Percentiles rank a stretch among this genome's conserved stretches.
Evolutionary conservation across 2,888 invertebrate genomes (phyloP).

Genomic region (Ischnus inquisitorius): DNA sequence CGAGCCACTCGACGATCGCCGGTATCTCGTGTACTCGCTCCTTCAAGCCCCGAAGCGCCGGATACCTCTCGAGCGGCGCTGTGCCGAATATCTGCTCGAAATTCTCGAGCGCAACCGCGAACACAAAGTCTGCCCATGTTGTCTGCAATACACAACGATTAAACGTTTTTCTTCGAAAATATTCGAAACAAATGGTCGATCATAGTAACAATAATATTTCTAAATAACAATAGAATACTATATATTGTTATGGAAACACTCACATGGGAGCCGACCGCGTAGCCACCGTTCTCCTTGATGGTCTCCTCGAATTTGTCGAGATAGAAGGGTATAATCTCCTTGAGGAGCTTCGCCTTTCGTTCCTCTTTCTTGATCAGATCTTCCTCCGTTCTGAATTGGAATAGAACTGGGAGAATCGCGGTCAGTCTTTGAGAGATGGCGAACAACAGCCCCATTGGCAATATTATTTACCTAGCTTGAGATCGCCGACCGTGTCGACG

Average conservation of each 20-base stretch:
- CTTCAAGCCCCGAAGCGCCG: conserved; percentile 86
- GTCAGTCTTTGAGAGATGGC: neutral
- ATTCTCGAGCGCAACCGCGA: conserved; percentile 87
- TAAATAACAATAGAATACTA: no score
- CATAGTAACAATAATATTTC: no score
- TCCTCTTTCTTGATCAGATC: conserved; percentile 87
- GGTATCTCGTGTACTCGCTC: conserved; percentile 87
- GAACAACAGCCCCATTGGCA: neutral
- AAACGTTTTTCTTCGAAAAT: no score
- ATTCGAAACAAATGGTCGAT: no score
- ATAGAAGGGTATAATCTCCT: conserved; percentile 87
- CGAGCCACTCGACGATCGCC: conserved; percentile 87
- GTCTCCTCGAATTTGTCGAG: conserved; percentile 87
- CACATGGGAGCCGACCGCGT: conserved; percentile 87
- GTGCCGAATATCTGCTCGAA: conserved; percentile 87
- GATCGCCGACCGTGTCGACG: conserved; percentile 87
- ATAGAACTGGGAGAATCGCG: conserved; percentile 82
- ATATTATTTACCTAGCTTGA: conserved; percentile 86
- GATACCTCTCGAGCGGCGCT: conserved; percentile 86
- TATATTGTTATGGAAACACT: no score
- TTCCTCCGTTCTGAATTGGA: conserved; percentile 86
- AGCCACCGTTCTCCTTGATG: conserved; percentile 87
- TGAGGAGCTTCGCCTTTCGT: conserved; percentile 86
- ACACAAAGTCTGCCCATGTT: conserved; percentile 88
- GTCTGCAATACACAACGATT: conserved; percentile 85